Percentiles rank a stretch among this genome's conserved stretches.
phyloP scores from a whole-genome alignment of 2,797 vertebrate species.

The Sebastes cheni region DNA sequence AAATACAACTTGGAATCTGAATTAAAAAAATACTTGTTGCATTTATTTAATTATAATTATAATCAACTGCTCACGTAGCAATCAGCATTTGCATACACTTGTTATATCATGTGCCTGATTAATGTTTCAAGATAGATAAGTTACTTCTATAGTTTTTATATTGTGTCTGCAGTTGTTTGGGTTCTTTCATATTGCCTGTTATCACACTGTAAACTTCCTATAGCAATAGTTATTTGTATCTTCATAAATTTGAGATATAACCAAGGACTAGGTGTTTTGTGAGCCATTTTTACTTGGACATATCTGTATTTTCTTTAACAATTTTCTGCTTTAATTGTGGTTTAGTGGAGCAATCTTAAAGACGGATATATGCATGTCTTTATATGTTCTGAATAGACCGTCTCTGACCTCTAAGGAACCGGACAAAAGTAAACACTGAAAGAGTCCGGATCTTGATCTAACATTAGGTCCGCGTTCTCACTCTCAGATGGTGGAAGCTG shows the following conservation, averaged over 20 bases:
- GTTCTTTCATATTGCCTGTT: neutral
- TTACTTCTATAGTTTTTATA: neutral
- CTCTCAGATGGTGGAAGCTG: conserved; percentile 29
- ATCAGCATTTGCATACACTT: neutral
- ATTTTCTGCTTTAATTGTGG: neutral
- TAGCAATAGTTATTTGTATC: neutral
- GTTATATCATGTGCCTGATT: neutral
- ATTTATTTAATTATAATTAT: no score
- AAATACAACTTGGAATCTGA: neutral
- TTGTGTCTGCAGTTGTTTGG: neutral
- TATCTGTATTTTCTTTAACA: neutral
- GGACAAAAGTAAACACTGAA: conserved; percentile 1
- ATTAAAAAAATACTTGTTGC: neutral
- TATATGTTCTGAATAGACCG: neutral
- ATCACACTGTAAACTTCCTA: neutral
- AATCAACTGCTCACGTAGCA: neutral
- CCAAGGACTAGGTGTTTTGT: neutral
- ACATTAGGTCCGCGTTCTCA: conserved; percentile 30
- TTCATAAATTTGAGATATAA: neutral
- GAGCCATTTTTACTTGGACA: neutral
- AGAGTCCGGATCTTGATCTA: conserved; percentile 14
- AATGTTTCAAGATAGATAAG: neutral
- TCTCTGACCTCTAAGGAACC: neutral
- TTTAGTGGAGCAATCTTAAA: neutral
- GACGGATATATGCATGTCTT: neutral